phyloP scores from a whole-genome alignment of 2,113 vertebrate genomes.

The Chlamydotis undulata region DNA sequence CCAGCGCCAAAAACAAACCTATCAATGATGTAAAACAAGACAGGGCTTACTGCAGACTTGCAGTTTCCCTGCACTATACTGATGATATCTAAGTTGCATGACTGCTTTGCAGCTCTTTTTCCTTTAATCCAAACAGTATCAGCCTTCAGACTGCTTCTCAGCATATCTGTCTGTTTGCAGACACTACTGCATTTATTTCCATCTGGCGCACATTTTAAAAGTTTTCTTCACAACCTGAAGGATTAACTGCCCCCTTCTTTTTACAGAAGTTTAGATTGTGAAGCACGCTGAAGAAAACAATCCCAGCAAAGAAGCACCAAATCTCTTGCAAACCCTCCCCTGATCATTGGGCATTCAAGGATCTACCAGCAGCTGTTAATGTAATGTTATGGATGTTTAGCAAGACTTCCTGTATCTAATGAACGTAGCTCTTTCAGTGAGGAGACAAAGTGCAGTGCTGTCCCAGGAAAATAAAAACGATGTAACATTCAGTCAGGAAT shows the following conservation, averaged over 20 bases:
- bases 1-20: neutral
- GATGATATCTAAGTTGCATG: neutral
- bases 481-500: slow-evolving; percentile 57
- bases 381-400: slow-evolving; percentile 41
- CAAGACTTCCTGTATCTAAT: slow-evolving; percentile 64
- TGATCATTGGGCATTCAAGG: slow-evolving; percentile 16
- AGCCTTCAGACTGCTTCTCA: neutral
- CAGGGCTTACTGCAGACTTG: neutral
- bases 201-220: slow-evolving; percentile 21
- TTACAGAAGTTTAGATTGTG: neutral
- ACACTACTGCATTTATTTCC: slow-evolving; percentile 42
- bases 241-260: neutral
- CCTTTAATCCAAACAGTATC: neutral
- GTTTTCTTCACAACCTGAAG: neutral
- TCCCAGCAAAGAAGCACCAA: slow-evolving; percentile 43
- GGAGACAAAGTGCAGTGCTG: slow-evolving; percentile 48
- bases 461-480: slow-evolving; percentile 54
- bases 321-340: neutral
- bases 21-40: neutral
- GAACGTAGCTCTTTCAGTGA: slow-evolving; percentile 43
- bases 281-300: slow-evolving; percentile 3
- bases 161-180: neutral
- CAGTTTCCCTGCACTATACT: neutral
- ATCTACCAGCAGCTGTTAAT: slow-evolving; percentile 56
- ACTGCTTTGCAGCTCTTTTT: neutral